phyloP scores from a whole-genome alignment of 2,113 vertebrate species.

The Platichthys stellatus region DNA sequence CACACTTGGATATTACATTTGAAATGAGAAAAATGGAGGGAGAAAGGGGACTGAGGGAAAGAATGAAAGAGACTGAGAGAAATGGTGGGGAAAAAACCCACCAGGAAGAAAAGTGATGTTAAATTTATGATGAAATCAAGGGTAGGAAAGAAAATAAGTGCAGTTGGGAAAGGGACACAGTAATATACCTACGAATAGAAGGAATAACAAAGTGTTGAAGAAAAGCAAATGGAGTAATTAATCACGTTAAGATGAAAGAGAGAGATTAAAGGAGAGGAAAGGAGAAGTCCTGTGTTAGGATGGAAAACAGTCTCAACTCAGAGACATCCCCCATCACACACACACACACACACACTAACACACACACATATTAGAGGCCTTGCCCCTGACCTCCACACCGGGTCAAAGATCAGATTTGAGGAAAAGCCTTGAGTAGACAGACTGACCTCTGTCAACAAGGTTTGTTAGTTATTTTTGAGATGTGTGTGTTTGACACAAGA shows the following conservation, averaged over 20 bases:
- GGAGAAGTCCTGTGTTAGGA: conserved; percentile 58
- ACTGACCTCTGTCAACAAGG: conserved; percentile 58
- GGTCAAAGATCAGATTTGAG: conserved; percentile 62
- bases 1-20: conserved; percentile 36
- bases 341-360: conserved; percentile 19
- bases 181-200: not conserved
- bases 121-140: not conserved
- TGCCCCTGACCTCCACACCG: conserved; percentile 45
- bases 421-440: conserved; percentile 57
- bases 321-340: conserved; percentile 21
- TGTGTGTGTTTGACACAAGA: conserved; percentile 27
- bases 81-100: not conserved
- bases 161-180: not conserved
- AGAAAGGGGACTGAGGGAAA: conserved; percentile 1
- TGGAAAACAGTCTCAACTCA: conserved; percentile 62
- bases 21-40: conserved; percentile 26
- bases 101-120: not conserved
- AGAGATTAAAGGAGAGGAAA: conserved; percentile 56
- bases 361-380: conserved; percentile 30
- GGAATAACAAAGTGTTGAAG: conserved; percentile 1
- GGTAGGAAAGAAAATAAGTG: not conserved
- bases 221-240: conserved; percentile 45
- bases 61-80: not conserved
- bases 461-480: conserved; percentile 30
- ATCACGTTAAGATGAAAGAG: conserved; percentile 64